These are phyloP conservation scores for Dolichomitus sp. DNA, from an alignment of 2,888 invertebrate genomes.

Conservation along the genomic window DNA sequence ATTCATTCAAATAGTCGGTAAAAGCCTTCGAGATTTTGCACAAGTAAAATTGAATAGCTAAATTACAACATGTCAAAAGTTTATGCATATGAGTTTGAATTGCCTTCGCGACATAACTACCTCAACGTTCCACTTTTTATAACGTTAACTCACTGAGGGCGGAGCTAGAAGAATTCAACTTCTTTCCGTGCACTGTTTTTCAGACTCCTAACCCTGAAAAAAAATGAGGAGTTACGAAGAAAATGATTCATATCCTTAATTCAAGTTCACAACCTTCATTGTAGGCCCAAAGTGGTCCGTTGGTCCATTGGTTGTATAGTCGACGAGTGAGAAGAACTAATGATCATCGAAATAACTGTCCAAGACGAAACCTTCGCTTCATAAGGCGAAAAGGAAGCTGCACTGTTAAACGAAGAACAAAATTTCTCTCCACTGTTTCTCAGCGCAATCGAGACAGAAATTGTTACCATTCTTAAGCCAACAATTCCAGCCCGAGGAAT, in stretches of 20 bases:
- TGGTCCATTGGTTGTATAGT: neutral
- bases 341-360: neutral
- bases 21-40: too few relatives aligned
- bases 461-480: conserved; percentile 52
- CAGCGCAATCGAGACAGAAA: conserved; percentile 36
- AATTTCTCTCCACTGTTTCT: conserved; percentile 48
- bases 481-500: conserved; percentile 29
- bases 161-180: too few relatives aligned
- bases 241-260: neutral
- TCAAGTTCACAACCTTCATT: neutral
- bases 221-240: neutral
- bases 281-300: neutral
- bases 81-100: too few relatives aligned
- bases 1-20: too few relatives aligned
- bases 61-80: too few relatives aligned
- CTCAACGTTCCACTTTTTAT: too few relatives aligned
- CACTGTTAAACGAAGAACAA: conserved; percentile 19
- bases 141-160: too few relatives aligned
- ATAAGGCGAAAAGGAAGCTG: neutral
- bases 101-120: too few relatives aligned
- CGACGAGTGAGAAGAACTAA: neutral
- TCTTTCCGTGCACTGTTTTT: too few relatives aligned
- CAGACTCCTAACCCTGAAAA: neutral
- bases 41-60: too few relatives aligned
- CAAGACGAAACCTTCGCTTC: neutral